These are phyloP conservation scores for Enteromius trimaculatus DNA, from an alignment of 2,797 vertebrate genomes.

Conservation along the genomic window DNA sequence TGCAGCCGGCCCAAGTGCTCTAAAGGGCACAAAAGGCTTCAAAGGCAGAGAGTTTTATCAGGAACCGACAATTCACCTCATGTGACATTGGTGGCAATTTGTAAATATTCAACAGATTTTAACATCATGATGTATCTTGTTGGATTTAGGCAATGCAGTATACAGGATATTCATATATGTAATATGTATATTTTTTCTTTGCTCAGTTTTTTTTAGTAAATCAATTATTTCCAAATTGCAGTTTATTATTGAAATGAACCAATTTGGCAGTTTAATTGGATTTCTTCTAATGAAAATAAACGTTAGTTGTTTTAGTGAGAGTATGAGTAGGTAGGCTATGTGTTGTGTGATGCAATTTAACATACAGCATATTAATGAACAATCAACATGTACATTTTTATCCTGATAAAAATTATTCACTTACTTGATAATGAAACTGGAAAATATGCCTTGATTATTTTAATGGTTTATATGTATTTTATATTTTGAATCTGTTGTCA, in stretches of 20 bases:
- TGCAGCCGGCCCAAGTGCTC: constrained; percentile 10
- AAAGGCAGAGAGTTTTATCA: constrained; percentile 17
- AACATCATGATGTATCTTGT: neutral
- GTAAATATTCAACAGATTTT: neutral
- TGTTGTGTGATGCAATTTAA: neutral
- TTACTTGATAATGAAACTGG: neutral
- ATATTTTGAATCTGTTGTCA: neutral
- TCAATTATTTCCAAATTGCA: neutral
- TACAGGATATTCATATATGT: neutral
- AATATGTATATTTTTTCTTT: no score
- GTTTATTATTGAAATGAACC: neutral
- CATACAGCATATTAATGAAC: neutral
- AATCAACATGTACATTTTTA: neutral
- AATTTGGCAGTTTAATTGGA: neutral
- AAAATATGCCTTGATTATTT: neutral
- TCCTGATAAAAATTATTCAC: neutral
- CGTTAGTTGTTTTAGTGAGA: neutral
- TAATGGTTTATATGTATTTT: neutral
- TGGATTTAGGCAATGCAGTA: neutral
- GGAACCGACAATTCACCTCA: neutral
- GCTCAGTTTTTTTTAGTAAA: neutral
- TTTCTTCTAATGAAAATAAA: neutral
- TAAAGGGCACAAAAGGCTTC: constrained; percentile 7
- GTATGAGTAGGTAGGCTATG: neutral
- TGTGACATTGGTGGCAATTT: neutral